phyloP scores from a whole-genome alignment of 1,140 invertebrate genomes.

The Pinna nobilis region DNA sequence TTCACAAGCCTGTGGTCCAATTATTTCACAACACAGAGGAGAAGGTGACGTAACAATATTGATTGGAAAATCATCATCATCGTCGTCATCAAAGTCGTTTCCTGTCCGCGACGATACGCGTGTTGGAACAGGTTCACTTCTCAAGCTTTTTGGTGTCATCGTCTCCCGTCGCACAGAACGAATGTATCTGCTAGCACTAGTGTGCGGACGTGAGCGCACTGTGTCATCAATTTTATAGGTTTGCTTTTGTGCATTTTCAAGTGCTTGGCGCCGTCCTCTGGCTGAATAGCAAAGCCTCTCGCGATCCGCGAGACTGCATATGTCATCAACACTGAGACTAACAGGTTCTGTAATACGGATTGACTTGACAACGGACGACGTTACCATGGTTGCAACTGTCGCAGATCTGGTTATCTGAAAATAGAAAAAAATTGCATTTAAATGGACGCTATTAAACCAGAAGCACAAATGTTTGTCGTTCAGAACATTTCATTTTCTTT shows the following conservation, averaged over 20 bases:
- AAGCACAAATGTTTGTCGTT: too few species aligned
- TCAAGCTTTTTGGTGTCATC: slow-evolving; percentile 41
- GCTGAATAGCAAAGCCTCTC: slow-evolving; percentile 35
- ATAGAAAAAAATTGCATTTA: background rate
- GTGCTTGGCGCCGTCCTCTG: slow-evolving; percentile 22
- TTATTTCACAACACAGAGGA: slow-evolving; percentile 51
- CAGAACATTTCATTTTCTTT: too few species aligned
- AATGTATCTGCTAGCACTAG: slow-evolving; percentile 40
- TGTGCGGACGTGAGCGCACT: slow-evolving; percentile 27
- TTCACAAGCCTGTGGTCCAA: slow-evolving; percentile 51
- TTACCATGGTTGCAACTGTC: slow-evolving; percentile 15
- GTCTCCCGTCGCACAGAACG: slow-evolving; percentile 16
- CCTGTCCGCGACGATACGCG: slow-evolving; percentile 31
- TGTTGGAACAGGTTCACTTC: slow-evolving; percentile 42
- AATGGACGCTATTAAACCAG: too few species aligned
- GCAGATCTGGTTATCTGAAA: slow-evolving; percentile 21
- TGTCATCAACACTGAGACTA: slow-evolving; percentile 31
- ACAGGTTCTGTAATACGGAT: background rate
- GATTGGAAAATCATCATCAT: slow-evolving; percentile 25
- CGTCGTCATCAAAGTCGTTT: slow-evolving; percentile 12
- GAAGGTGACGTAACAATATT: slow-evolving; percentile 30
- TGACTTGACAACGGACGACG: background rate
- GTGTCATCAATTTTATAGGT: slow-evolving; percentile 36
- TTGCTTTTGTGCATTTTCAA: slow-evolving; percentile 18
- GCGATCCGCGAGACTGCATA: slow-evolving; percentile 29